A percentile compares a stretch with the other conserved stretches of the same genome.
Evolutionary conservation across 92 coral and sea anemone species (phyloP).

Genomic region (Porites divaricata): DNA sequence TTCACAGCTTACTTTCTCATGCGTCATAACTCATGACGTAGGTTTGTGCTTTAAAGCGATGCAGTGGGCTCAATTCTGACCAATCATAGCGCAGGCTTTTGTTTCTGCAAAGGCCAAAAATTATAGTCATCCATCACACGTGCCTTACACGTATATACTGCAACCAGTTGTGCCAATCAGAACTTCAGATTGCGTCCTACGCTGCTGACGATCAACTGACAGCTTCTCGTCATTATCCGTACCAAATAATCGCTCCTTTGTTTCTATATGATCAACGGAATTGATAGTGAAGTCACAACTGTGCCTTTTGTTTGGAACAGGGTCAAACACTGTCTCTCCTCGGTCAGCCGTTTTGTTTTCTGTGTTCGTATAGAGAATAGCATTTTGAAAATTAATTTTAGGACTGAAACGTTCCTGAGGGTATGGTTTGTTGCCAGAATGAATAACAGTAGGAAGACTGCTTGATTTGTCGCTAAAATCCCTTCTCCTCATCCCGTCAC

Average conservation of each 20-base stretch:
- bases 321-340: not conserved
- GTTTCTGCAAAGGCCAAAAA: not conserved
- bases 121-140: not conserved
- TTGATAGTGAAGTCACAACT: conserved; percentile 23
- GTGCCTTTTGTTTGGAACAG: conserved; percentile 34
- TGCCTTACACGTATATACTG: conserved; percentile 24
- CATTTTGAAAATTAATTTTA: not conserved
- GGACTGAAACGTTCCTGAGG: not conserved
- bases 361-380: not conserved
- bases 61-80: not conserved
- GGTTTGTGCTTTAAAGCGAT: too few relatives aligned
- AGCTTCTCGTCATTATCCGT: conserved; percentile 1
- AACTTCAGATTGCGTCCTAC: conserved; percentile 39
- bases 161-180: conserved; percentile 13
- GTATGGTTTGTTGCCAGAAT: conserved; percentile 4
- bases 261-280: not conserved
- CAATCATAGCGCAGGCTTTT: not conserved
- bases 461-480: not conserved
- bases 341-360: not conserved
- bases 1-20: too few relatives aligned
- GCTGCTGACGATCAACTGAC: conserved; percentile 15
- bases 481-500: not conserved
- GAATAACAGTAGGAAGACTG: conserved; percentile 35
- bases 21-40: too few relatives aligned
- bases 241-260: not conserved